phyloP scores from a whole-genome alignment of 2,797 vertebrate species.

The Carcharodon carcharias region DNA sequence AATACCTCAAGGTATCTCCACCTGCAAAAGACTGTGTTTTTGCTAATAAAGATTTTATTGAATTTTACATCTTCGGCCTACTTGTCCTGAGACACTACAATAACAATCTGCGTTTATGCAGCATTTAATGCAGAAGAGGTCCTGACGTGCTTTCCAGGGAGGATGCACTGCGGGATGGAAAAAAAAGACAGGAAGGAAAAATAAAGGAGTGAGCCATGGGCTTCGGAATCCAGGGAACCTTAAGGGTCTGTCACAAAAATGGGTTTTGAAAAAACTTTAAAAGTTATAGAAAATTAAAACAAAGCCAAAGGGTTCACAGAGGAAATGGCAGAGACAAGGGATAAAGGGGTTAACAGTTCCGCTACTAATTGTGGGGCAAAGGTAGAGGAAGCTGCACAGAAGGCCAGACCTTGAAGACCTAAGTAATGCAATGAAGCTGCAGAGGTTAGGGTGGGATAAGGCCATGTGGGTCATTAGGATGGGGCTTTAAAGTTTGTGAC shows the following conservation, averaged over 20 bases:
- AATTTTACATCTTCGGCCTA: neutral
- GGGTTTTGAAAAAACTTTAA: neutral
- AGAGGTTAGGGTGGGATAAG: neutral
- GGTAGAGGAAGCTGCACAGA: neutral
- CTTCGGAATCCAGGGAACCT: neutral
- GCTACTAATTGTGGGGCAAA: no score
- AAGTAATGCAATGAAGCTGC: neutral
- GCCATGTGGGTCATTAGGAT: neutral
- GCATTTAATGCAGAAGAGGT: neutral
- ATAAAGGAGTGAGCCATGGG: neutral
- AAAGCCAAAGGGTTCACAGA: neutral
- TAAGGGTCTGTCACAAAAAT: neutral
- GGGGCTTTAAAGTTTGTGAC: neutral
- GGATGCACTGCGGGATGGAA: neutral
- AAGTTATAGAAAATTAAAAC: neutral
- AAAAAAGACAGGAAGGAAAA: neutral
- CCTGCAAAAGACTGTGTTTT: slow-evolving; percentile 19
- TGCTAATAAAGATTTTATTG: neutral
- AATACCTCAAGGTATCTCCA: slow-evolving; percentile 24
- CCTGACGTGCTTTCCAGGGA: neutral
- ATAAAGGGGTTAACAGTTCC: neutral
- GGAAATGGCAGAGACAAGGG: neutral
- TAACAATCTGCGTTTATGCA: neutral
- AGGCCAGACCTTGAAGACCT: neutral
- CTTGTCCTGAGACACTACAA: neutral